These are phyloP conservation scores for roundworm (Caenorhabditis elegans) DNA, from an alignment of 1,140 invertebrate genomes.

Conservation along the genomic window WBcel235 BX284605.5:8039501-8040000, in stretches of 20 bases:
- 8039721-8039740: background rate
- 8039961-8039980: background rate
- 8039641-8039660: slow-evolving; percentile 15
- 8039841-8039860: background rate
- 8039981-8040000: background rate
- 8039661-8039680: background rate
- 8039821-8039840: slow-evolving; percentile 22
- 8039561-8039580: background rate
- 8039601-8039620: background rate
- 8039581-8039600: background rate
- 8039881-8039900: background rate
- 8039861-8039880: background rate
- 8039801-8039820: slow-evolving; percentile 8
- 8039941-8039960: background rate
- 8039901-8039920: background rate
- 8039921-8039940: background rate
- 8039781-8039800: background rate
- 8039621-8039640: background rate
- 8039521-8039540: slow-evolving; percentile 21
- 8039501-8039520: background rate
- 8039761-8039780: background rate
- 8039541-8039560: background rate
- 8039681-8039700: background rate
- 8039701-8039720: background rate
- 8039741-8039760: no score